Percentiles rank a stretch among this genome's conserved stretches.
Conservation (phyloP, 2,113 vertebrate genomes). For the Opisthocomus hoazin region DNA sequence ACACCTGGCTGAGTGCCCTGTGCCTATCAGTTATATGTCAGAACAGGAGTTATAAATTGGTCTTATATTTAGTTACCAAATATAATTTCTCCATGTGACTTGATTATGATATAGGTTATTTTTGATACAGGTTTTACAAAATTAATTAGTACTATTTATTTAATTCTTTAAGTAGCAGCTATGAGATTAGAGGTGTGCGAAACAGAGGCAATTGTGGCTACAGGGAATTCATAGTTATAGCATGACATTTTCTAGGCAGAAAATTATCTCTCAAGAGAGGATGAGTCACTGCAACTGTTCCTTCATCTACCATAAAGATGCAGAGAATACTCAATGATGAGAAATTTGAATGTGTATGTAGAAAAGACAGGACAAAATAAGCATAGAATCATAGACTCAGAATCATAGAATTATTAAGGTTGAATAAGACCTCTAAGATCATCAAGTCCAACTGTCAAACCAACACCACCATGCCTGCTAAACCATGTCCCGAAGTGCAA, state of each 20-base stretch:
- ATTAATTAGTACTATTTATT: neutral
- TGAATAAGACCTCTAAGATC: too few relatives aligned
- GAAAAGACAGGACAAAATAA: neutral
- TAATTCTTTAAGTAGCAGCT: neutral
- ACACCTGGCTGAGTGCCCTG: neutral
- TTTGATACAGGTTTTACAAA: neutral
- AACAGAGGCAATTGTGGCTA: neutral
- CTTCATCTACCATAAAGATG: neutral
- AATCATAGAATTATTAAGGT: too few relatives aligned
- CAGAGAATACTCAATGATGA: neutral
- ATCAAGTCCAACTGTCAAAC: too few relatives aligned
- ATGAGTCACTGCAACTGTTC: neutral
- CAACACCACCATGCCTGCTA: too few relatives aligned
- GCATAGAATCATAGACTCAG: too few relatives aligned
- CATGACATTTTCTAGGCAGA: neutral
- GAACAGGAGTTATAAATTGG: neutral
- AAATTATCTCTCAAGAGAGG: neutral
- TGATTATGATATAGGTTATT: neutral
- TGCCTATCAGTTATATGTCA: neutral
- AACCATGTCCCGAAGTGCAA: too few relatives aligned
- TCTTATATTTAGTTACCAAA: neutral
- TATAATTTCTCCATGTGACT: neutral
- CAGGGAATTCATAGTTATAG: neutral
- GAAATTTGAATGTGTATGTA: neutral
- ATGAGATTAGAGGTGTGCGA: neutral